Conservation (phyloP, 2,888 invertebrate species). For the Ischnura elegans region DNA sequence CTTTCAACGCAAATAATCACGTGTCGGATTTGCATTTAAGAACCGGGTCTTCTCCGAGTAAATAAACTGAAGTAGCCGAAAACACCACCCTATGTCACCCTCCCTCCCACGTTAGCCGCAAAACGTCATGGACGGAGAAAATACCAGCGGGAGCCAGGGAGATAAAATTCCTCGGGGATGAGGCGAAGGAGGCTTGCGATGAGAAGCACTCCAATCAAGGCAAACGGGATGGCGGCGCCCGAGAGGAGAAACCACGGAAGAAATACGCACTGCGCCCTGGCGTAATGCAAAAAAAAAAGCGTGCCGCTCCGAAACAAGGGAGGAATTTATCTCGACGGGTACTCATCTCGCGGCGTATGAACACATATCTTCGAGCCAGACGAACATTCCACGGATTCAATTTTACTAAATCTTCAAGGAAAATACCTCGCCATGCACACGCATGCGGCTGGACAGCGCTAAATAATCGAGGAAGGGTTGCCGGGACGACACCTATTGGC, state of each 20-base stretch:
- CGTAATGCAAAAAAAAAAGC: background rate
- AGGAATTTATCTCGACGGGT: background rate
- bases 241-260: background rate
- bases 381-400: background rate
- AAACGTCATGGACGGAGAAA: background rate
- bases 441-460: conserved; percentile 1
- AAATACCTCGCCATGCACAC: background rate
- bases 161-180: background rate
- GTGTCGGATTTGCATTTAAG: too few relatives aligned
- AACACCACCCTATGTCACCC: background rate
- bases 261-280: background rate
- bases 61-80: background rate
- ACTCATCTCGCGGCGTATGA: background rate
- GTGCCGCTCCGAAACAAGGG: background rate
- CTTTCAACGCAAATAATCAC: too few relatives aligned
- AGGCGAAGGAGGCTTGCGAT: background rate
- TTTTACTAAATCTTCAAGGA: background rate
- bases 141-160: background rate
- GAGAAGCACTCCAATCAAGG: background rate
- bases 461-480: background rate
- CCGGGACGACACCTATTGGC: background rate
- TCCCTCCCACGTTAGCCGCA: background rate
- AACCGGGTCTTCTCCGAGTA: too few relatives aligned
- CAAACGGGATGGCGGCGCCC: background rate
- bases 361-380: background rate